A percentile compares a stretch with the other conserved stretches of the same genome.
These are phyloP conservation scores for Myrmophylax atrothorax DNA, from an alignment of 2,113 vertebrate species.

Conservation along the genomic window DNA sequence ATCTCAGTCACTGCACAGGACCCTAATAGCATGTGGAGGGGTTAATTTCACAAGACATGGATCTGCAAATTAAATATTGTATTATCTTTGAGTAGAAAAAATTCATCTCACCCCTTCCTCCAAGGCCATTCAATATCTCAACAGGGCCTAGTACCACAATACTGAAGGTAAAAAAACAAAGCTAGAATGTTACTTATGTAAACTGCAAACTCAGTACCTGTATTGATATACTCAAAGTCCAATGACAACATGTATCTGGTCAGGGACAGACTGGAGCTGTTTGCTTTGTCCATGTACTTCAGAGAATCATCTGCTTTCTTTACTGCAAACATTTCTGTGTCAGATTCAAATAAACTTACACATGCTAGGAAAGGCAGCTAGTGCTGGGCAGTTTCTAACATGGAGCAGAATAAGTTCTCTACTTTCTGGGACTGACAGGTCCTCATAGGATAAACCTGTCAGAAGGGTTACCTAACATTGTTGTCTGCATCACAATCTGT, in stretches of 20 bases:
- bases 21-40: neutral
- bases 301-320: neutral
- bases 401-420: neutral
- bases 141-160: neutral
- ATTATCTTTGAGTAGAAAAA: neutral
- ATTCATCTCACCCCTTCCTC: neutral
- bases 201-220: neutral
- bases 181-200: neutral
- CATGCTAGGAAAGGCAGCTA: neutral
- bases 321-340: neutral
- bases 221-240: neutral
- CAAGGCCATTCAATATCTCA: neutral
- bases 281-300: neutral
- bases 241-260: neutral
- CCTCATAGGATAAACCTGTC: slow-evolving; percentile 65
- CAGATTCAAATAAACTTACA: neutral
- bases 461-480: slow-evolving; percentile 65
- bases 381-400: neutral
- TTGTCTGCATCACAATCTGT: slow-evolving; percentile 75
- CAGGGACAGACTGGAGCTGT: neutral
- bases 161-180: neutral
- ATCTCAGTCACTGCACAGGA: neutral
- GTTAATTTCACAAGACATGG: neutral
- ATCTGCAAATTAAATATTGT: neutral
- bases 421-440: slow-evolving; percentile 40